Conservation (phyloP, 2,888 invertebrate genomes). For the Congeria kusceri region DNA sequence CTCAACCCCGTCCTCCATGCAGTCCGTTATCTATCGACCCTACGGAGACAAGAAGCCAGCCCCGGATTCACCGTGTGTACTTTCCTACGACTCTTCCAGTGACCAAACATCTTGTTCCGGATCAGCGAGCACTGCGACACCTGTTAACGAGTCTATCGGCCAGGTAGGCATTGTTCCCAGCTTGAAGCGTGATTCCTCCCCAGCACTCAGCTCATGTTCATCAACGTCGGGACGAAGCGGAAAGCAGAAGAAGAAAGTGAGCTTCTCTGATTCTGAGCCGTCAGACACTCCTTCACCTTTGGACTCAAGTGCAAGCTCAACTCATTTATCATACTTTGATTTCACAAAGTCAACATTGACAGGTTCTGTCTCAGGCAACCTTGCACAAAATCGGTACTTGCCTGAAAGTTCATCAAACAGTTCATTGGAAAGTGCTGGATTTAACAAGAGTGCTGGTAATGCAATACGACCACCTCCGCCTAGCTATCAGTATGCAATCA, state of each 20-base stretch:
- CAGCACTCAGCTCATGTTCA: slow-evolving; percentile 63
- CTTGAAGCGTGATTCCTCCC: slow-evolving; percentile 57
- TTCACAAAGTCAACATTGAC: slow-evolving; percentile 30
- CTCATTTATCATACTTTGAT: slow-evolving; percentile 57
- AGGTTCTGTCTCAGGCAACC: slow-evolving; percentile 17
- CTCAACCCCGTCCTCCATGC: slow-evolving; percentile 77
- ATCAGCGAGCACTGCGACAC: slow-evolving; percentile 47
- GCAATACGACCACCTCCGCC: slow-evolving; percentile 51
- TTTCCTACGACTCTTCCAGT: slow-evolving; percentile 51
- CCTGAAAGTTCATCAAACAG: slow-evolving; percentile 44
- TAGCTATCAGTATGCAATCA: slow-evolving; percentile 60
- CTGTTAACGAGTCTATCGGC: slow-evolving; percentile 36
- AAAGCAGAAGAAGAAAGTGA: slow-evolving; percentile 73
- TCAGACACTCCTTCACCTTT: slow-evolving; percentile 62
- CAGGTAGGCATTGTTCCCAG: slow-evolving; percentile 17
- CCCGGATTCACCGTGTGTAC: slow-evolving; percentile 51
- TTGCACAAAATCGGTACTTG: slow-evolving; percentile 31
- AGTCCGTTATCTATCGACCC: slow-evolving; percentile 76
- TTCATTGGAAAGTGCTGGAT: slow-evolving; percentile 51
- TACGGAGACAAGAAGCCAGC: slow-evolving; percentile 23
- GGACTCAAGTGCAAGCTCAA: slow-evolving; percentile 55
- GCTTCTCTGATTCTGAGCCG: slow-evolving; percentile 76
- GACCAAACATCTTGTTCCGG: slow-evolving; percentile 56
- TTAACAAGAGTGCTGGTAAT: neutral
- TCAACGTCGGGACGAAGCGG: slow-evolving; percentile 60